Base-by-base conservation (phyloP, 2,888 invertebrate genomes). In the Sipunculus nudus region DNA sequence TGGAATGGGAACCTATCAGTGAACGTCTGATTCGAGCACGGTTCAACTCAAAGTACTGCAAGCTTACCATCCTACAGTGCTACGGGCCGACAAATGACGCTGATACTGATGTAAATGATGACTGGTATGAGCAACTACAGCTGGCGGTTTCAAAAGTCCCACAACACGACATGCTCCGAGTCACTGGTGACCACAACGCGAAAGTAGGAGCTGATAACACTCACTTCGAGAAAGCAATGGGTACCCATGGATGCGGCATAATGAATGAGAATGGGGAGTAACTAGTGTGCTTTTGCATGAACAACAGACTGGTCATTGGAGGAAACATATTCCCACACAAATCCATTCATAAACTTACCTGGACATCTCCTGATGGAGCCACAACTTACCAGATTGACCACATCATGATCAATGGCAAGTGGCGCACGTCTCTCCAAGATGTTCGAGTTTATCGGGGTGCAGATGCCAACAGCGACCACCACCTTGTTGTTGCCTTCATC, bases 141-240 rank as follows among this genome's bases (percentile, higher is more conserved):
- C n/a, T n/a, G n/a, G n/a, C n/a, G n/a, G n/a, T n/a, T n/a, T n/a
- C n/a, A 26, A 23, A 48, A 26, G 23, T 48, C 13, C 55, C 63
- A 8, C 38, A 43, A n/a, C 41, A 50, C 16, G 65, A 70, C 59
- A 53, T 68, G 26, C 16, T 38, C 13, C 48, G 68, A 2, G 29
- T 64, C 10, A 65, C 57, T 50, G 67, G 68, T n/a, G 67, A 65
- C 47, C 35, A 64, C 23, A 70, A 71, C 55, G 69, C 71, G 13
- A 63, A 62, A 54, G 59, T 67, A 23, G 68, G 61, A 32, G 23
- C n/a, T 13, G 48, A 68, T 16, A 69, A 71, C 29, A 63, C 31
- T 19, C 41, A 39, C 16, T 6, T 45, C 29, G 68, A 67, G 49
- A 6, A 29, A 8, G 53, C 58, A 29, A 69, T 67, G 60, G 60